Evolutionary conservation across 2,113 vertebrate genomes (phyloP).

Genomic region (Pachycephala philippinensis): DNA sequence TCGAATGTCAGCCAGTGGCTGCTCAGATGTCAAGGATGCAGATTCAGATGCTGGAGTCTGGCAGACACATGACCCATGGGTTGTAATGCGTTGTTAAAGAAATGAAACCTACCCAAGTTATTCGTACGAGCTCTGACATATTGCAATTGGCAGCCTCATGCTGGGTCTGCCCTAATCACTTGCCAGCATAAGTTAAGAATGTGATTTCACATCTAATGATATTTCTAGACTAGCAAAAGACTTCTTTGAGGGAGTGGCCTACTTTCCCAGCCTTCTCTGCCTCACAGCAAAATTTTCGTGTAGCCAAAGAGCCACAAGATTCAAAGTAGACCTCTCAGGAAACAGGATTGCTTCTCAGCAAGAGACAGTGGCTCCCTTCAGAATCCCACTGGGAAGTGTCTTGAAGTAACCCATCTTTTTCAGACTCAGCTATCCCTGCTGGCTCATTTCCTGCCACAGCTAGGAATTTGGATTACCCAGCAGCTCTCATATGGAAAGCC

Average conservation of each 20-base stretch:
- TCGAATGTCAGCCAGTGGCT: background rate
- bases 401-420: constrained; percentile 3
- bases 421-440: background rate
- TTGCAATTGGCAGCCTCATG: constrained; percentile 37
- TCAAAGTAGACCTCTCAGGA: constrained; percentile 8
- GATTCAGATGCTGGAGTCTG: constrained; percentile 28
- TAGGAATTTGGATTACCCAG: background rate
- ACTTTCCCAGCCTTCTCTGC: background rate
- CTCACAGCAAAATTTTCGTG: background rate
- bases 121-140: background rate
- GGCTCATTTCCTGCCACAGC: constrained; percentile 24
- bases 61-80: constrained; percentile 11
- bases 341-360: background rate
- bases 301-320: background rate
- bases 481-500: background rate
- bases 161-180: constrained; percentile 51
- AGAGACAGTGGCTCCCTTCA: background rate
- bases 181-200: constrained; percentile 54
- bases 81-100: constrained; percentile 16
- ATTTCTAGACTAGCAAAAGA: background rate
- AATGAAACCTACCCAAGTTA: constrained; percentile 36
- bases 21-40: constrained; percentile 1
- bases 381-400: background rate
- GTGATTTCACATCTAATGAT: constrained; percentile 50
- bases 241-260: constrained; percentile 27